Base-by-base conservation (phyloP, 2,888 invertebrate genomes). In the Limenitis camilla region DNA sequence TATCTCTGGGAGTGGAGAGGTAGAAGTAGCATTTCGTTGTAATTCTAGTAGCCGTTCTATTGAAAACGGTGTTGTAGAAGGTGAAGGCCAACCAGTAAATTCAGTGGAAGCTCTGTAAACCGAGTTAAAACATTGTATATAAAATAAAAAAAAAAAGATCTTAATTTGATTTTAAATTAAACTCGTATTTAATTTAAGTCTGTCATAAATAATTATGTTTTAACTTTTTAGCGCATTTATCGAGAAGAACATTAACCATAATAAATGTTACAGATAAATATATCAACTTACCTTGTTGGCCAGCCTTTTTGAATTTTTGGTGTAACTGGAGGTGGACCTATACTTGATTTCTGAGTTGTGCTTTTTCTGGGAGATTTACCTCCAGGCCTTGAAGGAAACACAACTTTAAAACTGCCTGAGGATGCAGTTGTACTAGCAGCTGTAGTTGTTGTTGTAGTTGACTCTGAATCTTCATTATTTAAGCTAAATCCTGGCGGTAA, bases 41-140 rank as follows among this genome's bases (percentile, higher is more conserved):
- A 89, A 87, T 76, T 93, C 94, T 44, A 95, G 71, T 6, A 94
- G 86, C 71, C 94, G 94, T 69, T 95, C 95, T 52, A 95, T 93
- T 0, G 95, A 94, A 62, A 95, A 92, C 0, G 95, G 95, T 0
- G 95, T 95, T 0, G 96, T 95, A 1, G 96, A 94, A 5, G 94
- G 92, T 0, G 95, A 94, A 8, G 96, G 95, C 96, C 96, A 96
- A 10, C 96, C 96, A 9, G 95, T 96, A 66, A 96, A 96, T 76
- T 95, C 95, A 11, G 96, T 96, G 6, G 95, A 94, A 27, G 92
- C 93, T 78, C 94, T 94, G 67, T 11, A 44, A 57, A 19, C 1
- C 19, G 2, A 19, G 19, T 19, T 19, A 2, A 19, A 19, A 19
- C 19, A 19, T 19, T 19, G n/a, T n/a, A n/a, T n/a, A n/a, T n/a